Base-by-base conservation (phyloP, 2,888 invertebrate species). In the Octonoba sinensis region DNA sequence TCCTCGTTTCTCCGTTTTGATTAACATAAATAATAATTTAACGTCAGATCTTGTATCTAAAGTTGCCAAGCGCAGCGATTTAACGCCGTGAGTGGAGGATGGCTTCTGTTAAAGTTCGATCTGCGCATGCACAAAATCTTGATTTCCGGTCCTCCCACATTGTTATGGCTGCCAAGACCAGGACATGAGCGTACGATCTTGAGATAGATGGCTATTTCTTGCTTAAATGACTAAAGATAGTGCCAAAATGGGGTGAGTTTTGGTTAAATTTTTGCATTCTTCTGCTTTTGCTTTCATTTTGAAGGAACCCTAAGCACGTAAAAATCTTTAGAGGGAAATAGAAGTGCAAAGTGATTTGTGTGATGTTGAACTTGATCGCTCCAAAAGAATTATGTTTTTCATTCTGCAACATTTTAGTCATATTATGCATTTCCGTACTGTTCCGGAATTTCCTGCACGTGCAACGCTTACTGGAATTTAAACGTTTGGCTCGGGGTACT, bases 191-290 rank as follows among this genome's bases (percentile, higher is more conserved):
- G 74, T 81, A 81, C 69, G 74, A 81, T 75, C 70, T 75, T 59
- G 51, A 81, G 81, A 75, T 81, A 81, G 81, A 81, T 81, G 81
- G 74, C 69, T 74, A 82, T 78, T 71, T 76, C 64, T 64, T 77
- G 74, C 76, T 79, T 79, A 84, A 74, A 84, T 84, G 84, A 83
- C 84, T 81, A 84, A 83, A 77, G 84, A 84, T 73, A 73, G 84
- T 83, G 74, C 81, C 73, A 84, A 84, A 84, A 84, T 84, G 84
- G 84, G 84, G 84, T 84, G 62, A 76, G 84, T 83, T 71, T 76
- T 76, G 47, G 66, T 72, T 20, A 72, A 64, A 59, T 62, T 73
- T 69, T 54, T 62, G 20, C 36, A 47, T 51, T 49, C 62, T 11
- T 46, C 18, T 57, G 46, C 20, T 24, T 18, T 49, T 60, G 16